These are phyloP conservation scores for Riparia riparia DNA, from an alignment of 2,113 vertebrate species.

Conservation along the genomic window DNA sequence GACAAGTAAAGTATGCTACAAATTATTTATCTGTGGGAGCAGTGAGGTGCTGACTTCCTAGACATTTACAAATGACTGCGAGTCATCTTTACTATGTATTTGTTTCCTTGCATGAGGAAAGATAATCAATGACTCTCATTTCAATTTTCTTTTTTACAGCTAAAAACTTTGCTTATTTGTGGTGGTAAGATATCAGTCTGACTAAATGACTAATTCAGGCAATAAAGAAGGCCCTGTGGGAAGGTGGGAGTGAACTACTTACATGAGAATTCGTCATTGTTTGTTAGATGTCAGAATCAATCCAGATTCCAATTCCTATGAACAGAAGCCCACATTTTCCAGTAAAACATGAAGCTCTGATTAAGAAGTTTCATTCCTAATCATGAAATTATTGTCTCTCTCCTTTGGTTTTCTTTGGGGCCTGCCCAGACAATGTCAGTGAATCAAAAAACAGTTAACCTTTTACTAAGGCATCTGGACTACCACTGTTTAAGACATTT, in stretches of 20 bases:
- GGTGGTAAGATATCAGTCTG: background rate
- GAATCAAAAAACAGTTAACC: background rate
- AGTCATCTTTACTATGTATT: background rate
- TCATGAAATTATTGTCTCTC: background rate
- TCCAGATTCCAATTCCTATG: background rate
- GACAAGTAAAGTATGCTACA: background rate
- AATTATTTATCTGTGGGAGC: background rate
- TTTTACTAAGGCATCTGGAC: background rate
- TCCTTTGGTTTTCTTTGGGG: background rate
- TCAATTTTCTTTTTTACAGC: background rate
- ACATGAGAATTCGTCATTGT: constrained; percentile 2
- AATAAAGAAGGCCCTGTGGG: background rate
- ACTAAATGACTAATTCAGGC: background rate
- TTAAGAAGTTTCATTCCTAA: background rate
- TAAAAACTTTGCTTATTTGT: background rate
- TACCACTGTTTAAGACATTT: background rate
- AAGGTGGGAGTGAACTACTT: constrained; percentile 13
- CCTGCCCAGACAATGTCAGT: background rate
- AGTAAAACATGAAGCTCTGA: constrained; percentile 24
- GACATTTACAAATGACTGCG: background rate
- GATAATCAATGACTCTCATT: background rate
- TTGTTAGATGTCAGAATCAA: background rate
- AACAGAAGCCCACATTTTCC: background rate
- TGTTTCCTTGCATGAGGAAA: background rate
- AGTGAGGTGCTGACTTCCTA: background rate